Percentiles rank a stretch among this genome's conserved stretches.
Conservation (phyloP, 2,888 invertebrate species). For the Caenorhabditis drosophilae region DNA sequence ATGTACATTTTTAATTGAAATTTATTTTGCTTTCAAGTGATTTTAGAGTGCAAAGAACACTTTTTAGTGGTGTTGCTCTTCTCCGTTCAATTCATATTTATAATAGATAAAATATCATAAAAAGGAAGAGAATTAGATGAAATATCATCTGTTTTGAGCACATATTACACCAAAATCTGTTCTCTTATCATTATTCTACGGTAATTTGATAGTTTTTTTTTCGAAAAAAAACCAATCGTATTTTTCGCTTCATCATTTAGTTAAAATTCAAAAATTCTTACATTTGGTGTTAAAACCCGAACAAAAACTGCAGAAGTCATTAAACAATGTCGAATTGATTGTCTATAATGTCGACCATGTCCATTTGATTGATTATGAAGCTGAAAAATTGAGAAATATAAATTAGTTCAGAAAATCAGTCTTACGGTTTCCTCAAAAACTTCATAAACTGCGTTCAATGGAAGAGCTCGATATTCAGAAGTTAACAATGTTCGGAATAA, state of each 20-base stretch:
- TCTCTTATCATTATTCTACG: no score
- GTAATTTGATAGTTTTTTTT: background rate
- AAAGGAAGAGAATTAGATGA: no score
- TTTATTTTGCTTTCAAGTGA: no score
- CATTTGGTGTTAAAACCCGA: slow-evolving; percentile 54
- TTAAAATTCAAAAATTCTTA: slow-evolving; percentile 21
- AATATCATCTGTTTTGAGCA: no score
- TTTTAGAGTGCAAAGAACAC: no score
- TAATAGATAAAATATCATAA: no score
- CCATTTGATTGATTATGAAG: slow-evolving; percentile 42
- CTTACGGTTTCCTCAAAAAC: slow-evolving; percentile 50
- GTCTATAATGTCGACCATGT: slow-evolving; percentile 47
- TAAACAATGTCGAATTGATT: slow-evolving; percentile 50
- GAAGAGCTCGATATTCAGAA: slow-evolving; percentile 51
- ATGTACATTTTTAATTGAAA: no score
- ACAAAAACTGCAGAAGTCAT: slow-evolving; percentile 52
- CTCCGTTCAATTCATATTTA: no score
- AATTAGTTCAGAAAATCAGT: background rate
- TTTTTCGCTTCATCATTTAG: background rate
- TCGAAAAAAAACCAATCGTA: background rate
- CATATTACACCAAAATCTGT: slow-evolving; percentile 1
- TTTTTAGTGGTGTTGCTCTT: no score
- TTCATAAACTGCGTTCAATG: slow-evolving; percentile 49
- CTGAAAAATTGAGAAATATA: slow-evolving; percentile 10
- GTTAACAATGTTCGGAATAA: slow-evolving; percentile 51